phyloP scores from a whole-genome alignment of 2,113 vertebrate species.

The Lepisosteus osseus region DNA sequence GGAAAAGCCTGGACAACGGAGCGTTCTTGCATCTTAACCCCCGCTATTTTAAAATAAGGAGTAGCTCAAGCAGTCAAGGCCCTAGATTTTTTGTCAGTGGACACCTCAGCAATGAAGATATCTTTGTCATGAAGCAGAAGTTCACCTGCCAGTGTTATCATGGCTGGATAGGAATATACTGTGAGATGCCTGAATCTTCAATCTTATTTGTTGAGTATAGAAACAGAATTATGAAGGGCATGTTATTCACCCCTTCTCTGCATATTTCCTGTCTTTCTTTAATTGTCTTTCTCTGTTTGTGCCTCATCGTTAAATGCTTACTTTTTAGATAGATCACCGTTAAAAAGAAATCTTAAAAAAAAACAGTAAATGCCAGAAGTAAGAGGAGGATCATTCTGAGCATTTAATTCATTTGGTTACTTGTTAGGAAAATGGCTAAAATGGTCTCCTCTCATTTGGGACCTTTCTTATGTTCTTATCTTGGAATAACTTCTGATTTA shows the following conservation, averaged over 20 bases:
- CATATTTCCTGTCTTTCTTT: constrained; percentile 59
- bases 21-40: constrained; percentile 78
- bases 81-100: constrained; percentile 64
- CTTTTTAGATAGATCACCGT: constrained; percentile 35
- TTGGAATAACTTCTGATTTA: too few species aligned
- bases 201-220: constrained; percentile 9
- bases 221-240: constrained; percentile 39
- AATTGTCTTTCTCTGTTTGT: constrained; percentile 55
- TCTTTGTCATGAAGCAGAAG: constrained; percentile 73
- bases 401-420: too few species aligned
- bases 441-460: too few species aligned
- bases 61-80: constrained; percentile 26
- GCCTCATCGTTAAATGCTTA: constrained; percentile 58
- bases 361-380: too few species aligned
- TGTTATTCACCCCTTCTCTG: constrained; percentile 43
- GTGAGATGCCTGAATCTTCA: constrained; percentile 67
- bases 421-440: too few species aligned
- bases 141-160: constrained; percentile 86
- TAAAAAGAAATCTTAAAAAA: too few species aligned
- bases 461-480: too few species aligned
- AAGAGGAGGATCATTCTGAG: too few species aligned
- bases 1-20: constrained; percentile 64
- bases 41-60: constrained; percentile 61
- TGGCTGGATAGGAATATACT: constrained; percentile 81
- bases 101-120: constrained; percentile 53